Evolutionary conservation across 2,113 vertebrate species (phyloP).

Genomic region (Cariama cristata): DNA sequence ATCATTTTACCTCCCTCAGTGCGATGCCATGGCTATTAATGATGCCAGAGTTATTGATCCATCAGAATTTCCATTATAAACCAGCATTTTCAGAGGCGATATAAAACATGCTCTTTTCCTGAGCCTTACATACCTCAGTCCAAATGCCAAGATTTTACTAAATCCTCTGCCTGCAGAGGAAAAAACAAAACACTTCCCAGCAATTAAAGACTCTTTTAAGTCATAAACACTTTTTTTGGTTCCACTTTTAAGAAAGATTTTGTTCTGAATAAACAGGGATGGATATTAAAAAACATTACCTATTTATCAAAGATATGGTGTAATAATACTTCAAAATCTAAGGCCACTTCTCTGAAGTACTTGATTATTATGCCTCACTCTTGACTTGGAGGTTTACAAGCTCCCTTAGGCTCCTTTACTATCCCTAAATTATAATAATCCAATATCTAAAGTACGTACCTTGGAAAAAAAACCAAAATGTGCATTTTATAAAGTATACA

Average conservation of each 20-base stretch:
- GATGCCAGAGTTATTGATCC: background rate
- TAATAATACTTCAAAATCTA: background rate
- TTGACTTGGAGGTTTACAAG: background rate
- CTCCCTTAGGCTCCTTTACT: background rate
- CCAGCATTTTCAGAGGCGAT: background rate
- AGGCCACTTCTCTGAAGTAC: background rate
- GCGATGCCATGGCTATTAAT: background rate
- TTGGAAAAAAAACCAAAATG: background rate
- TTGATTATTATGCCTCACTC: background rate
- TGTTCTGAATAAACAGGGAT: background rate
- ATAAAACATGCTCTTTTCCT: background rate
- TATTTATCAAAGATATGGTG: background rate
- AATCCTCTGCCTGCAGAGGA: background rate
- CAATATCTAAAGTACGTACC: background rate
- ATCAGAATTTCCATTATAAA: constrained; percentile 1
- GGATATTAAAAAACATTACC: background rate
- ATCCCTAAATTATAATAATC: background rate
- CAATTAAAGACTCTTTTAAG: background rate
- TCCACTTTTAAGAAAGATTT: background rate
- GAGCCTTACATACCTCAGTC: background rate
- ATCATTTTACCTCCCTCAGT: background rate
- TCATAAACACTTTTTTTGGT: background rate
- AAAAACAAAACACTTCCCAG: background rate
- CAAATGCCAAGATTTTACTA: background rate
- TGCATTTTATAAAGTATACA: background rate